Evolutionary conservation across 2,113 vertebrate species (phyloP).

Genomic region (Sinocyclocheilus maitianheensis): DNA sequence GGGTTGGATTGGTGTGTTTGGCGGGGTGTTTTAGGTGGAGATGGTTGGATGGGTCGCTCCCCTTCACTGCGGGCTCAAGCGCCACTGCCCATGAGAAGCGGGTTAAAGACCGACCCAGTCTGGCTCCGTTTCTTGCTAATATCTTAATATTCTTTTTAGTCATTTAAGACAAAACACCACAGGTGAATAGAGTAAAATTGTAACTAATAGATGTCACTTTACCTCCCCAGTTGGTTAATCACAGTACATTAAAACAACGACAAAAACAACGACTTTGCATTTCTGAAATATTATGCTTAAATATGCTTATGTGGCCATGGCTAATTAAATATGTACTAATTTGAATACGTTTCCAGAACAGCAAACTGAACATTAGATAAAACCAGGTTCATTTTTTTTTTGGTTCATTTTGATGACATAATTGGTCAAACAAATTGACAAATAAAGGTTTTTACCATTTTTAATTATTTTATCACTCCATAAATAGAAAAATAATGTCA

Average conservation of each 20-base stretch:
- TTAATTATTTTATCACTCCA: neutral
- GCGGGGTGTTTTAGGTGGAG: neutral
- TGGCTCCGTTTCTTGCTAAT: neutral
- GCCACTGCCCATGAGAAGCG: constrained; percentile 12
- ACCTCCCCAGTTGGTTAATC: neutral
- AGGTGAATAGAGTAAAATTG: neutral
- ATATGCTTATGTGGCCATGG: neutral
- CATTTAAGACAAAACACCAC: neutral
- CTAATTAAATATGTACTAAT: neutral
- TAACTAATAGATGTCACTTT: neutral
- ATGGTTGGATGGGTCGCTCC: constrained; percentile 17
- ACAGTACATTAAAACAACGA: neutral
- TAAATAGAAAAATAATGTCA: neutral
- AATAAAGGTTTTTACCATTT: neutral
- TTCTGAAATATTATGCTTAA: neutral
- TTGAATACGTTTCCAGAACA: neutral
- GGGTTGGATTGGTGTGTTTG: neutral
- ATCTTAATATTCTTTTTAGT: neutral
- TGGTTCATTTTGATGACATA: neutral
- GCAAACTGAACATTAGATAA: neutral
- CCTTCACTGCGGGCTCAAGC: constrained; percentile 20
- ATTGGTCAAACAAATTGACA: neutral
- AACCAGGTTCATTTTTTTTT: neutral
- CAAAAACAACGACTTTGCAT: neutral
- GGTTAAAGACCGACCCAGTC: neutral